Conservation (phyloP, 92 coral and sea anemone genomes). For the Heliopora coerulea region DNA sequence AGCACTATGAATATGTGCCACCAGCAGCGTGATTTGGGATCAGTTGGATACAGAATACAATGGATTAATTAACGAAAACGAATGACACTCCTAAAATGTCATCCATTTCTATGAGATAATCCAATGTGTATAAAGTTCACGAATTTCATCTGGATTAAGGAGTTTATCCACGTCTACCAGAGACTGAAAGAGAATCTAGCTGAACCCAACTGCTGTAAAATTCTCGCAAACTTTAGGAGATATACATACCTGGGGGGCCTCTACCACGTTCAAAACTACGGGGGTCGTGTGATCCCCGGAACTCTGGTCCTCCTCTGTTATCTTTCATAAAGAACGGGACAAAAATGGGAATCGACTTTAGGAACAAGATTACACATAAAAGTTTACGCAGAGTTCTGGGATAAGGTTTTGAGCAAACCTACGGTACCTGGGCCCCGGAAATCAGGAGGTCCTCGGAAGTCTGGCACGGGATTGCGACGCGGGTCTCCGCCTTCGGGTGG, state of each 20-base stretch:
- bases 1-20: no score
- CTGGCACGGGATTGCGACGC: slow-evolving; percentile 69
- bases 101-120: no score
- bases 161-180: no score
- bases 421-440: slow-evolving; percentile 27
- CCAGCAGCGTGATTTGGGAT: no score
- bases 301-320: slow-evolving; percentile 31
- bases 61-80: no score
- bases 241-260: slow-evolving; percentile 24
- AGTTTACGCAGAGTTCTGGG: no score
- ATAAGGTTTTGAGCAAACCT: background rate
- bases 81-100: no score
- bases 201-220: no score
- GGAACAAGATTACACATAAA: background rate
- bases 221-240: background rate
- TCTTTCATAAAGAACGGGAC: background rate
- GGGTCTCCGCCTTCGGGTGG: slow-evolving; percentile 35
- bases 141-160: no score
- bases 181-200: no score
- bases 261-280: slow-evolving; percentile 41
- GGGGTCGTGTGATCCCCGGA: slow-evolving; percentile 34
- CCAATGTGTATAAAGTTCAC: no score
- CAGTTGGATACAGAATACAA: no score
- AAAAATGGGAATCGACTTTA: background rate
- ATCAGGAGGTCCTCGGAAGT: slow-evolving; percentile 89